These are phyloP conservation scores for Nibea coibor DNA, from an alignment of 2,113 vertebrate species.

Conservation along the genomic window DNA sequence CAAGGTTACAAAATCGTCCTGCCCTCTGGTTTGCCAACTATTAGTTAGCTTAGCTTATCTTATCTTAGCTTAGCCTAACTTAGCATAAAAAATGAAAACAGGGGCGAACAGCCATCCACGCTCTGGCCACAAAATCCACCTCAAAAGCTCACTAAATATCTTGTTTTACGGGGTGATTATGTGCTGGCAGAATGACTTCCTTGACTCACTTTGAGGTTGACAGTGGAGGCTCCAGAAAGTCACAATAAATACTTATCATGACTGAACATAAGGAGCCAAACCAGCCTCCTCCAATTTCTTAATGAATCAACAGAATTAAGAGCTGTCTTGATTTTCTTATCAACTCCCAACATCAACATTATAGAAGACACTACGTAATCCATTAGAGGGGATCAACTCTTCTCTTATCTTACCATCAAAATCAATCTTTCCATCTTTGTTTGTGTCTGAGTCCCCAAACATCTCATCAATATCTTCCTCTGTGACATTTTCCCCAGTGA, in stretches of 20 bases:
- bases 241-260: no score
- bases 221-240: no score
- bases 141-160: neutral
- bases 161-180: no score
- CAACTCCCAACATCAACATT: neutral
- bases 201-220: no score
- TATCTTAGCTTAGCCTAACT: neutral
- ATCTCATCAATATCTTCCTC: conserved; percentile 88
- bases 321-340: no score
- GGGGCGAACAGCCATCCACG: neutral
- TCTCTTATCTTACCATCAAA: conserved; percentile 82
- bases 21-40: no score
- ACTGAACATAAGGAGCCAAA: no score
- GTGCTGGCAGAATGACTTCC: no score
- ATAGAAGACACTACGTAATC: neutral
- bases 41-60: neutral
- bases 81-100: neutral
- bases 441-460: conserved; percentile 83
- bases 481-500: conserved; percentile 78
- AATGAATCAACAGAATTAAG: no score
- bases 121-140: neutral
- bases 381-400: neutral
- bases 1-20: no score
- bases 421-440: conserved; percentile 87
- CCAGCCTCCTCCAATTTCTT: no score